Conservation (phyloP, 2,888 invertebrate species). For the Stenchaetothrips biformis region DNA sequence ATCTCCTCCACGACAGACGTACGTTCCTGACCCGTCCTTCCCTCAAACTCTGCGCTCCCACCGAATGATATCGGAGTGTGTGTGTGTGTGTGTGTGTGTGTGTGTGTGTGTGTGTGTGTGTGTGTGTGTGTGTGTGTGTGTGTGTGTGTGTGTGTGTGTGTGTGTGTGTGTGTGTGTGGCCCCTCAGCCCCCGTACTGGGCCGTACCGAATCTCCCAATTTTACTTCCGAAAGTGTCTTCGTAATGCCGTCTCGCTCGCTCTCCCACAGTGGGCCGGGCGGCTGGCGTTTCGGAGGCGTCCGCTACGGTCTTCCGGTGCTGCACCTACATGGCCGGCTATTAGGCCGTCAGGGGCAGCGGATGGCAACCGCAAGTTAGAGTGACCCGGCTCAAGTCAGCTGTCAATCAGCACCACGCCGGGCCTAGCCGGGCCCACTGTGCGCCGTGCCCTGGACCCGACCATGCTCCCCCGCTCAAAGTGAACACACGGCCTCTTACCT, state of each 20-base stretch:
- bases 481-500: too few species aligned
- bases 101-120: neutral
- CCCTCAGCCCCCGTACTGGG: neutral
- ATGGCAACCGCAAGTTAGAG: slow-evolving; percentile 21
- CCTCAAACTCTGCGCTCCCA: neutral
- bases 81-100: neutral
- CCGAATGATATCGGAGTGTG: neutral
- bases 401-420: neutral
- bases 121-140: neutral
- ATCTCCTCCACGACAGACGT: too few species aligned
- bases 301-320: too few species aligned
- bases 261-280: too few species aligned
- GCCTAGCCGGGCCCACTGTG: too few species aligned
- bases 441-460: too few species aligned
- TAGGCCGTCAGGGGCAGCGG: neutral
- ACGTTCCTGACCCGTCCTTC: too few species aligned
- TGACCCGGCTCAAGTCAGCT: neutral
- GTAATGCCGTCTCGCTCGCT: too few species aligned
- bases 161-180: neutral
- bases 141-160: neutral
- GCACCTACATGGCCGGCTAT: neutral
- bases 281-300: too few species aligned
- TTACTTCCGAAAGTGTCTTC: too few species aligned
- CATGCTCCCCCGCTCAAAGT: too few species aligned
- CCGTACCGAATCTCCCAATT: neutral